These are phyloP conservation scores for Macrocentrus cingulum DNA, from an alignment of 1,140 invertebrate species.

Conservation along the genomic window DNA sequence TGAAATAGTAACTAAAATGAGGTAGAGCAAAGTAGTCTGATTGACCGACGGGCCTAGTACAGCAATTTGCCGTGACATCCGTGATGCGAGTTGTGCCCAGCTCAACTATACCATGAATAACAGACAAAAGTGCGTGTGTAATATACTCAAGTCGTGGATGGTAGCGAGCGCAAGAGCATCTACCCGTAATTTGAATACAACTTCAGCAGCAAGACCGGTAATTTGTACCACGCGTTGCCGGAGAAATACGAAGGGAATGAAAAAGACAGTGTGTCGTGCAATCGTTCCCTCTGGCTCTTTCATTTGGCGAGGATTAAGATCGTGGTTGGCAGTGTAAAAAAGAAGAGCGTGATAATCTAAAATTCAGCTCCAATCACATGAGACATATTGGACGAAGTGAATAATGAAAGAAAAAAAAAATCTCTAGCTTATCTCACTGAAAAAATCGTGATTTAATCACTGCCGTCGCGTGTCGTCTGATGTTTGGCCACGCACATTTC, in stretches of 20 bases:
- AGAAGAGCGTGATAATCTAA: not conserved
- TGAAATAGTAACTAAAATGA: no score
- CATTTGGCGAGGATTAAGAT: constrained; percentile 20
- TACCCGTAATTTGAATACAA: constrained; percentile 24
- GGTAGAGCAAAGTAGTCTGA: no score
- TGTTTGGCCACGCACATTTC: constrained; percentile 31
- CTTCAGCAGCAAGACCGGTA: constrained; percentile 19
- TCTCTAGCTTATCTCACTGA: no score
- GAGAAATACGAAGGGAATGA: constrained; percentile 5
- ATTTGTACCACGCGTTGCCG: constrained; percentile 23
- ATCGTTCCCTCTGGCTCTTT: constrained; percentile 12
- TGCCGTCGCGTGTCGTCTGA: constrained; percentile 49
- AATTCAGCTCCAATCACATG: not conserved
- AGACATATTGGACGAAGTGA: no score
- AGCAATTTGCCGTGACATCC: constrained; percentile 18
- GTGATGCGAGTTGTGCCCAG: not conserved
- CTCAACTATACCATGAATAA: no score
- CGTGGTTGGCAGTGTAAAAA: constrained; percentile 16
- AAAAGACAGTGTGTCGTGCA: constrained; percentile 13
- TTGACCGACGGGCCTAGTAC: not conserved
- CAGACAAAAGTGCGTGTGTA: not conserved
- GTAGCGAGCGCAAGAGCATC: constrained; percentile 13
- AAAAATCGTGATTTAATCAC: constrained; percentile 43
- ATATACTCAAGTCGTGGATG: no score
- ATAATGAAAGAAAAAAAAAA: no score